Conservation (phyloP, 2,113 vertebrate species). For the Zosterops borbonicus region DNA sequence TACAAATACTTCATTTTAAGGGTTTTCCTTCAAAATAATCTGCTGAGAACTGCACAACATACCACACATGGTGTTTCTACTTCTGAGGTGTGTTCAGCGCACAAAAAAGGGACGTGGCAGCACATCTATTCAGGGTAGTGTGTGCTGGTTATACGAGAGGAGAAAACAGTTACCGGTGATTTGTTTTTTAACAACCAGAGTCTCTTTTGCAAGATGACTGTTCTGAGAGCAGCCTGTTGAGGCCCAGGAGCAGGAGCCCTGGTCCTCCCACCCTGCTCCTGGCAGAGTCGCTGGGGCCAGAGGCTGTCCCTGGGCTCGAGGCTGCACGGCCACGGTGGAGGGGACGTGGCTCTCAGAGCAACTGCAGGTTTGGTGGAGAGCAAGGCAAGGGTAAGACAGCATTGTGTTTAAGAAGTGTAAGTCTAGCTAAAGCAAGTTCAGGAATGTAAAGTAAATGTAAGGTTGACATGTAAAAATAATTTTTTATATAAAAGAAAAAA, state of each 20-base stretch:
- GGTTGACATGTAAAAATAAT: not conserved
- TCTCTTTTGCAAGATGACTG: not conserved
- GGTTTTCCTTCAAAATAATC: not conserved
- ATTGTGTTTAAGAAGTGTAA: not conserved
- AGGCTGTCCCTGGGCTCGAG: not conserved
- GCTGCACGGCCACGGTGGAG: fast-evolving
- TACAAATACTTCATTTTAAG: not conserved
- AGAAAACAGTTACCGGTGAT: not conserved
- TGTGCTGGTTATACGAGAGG: fast-evolving
- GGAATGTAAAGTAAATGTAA: not conserved
- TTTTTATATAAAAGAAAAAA: not conserved
- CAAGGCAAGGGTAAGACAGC: not conserved
- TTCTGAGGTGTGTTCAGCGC: fast-evolving
- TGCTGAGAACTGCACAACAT: not conserved
- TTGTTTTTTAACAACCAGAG: not conserved
- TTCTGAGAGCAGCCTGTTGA: not conserved
- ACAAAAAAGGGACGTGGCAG: not conserved
- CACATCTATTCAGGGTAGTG: fast-evolving
- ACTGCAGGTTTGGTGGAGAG: not conserved
- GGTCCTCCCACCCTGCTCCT: not conserved
- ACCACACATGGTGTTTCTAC: fast-evolving
- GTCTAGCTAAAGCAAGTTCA: not conserved
- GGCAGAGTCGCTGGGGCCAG: not conserved
- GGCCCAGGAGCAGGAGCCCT: not conserved
- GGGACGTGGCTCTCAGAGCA: not conserved